Conservation (phyloP, 2,113 vertebrate species). For the Peromyscus polionotus region DNA sequence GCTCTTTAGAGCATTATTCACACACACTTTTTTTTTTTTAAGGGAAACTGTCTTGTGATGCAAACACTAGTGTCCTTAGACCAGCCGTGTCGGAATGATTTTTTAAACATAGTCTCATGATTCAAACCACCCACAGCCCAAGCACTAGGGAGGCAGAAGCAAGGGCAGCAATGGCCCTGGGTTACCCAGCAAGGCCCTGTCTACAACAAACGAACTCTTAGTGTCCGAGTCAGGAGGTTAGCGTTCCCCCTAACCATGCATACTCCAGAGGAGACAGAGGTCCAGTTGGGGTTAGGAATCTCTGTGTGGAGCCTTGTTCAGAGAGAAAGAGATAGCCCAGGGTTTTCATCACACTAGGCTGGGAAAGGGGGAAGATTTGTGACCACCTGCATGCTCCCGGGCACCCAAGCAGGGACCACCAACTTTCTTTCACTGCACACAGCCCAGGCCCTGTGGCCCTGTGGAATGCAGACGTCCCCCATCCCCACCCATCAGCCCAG, state of each 20-base stretch:
- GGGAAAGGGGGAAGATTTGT: not conserved
- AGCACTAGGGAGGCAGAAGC: not conserved
- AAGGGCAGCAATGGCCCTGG: not conserved
- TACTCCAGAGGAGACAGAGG: not conserved
- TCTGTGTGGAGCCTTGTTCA: not conserved
- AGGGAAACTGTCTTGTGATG: not conserved
- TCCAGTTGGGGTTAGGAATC: not conserved
- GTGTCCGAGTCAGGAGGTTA: not conserved
- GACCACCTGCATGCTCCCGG: slow-evolving; percentile 24
- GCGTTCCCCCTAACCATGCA: not conserved
- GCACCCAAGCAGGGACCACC: not conserved
- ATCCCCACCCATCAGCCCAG: not conserved
- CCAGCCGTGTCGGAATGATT: not conserved
- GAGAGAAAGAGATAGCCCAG: not conserved
- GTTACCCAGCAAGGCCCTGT: not conserved
- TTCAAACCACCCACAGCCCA: slow-evolving; percentile 23
- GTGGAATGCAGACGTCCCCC: not conserved
- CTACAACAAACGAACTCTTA: not conserved
- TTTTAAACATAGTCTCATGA: slow-evolving; percentile 26
- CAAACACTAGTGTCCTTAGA: not conserved
- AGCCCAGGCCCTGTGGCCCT: not conserved
- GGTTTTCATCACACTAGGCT: slow-evolving; percentile 3
- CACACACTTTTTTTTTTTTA: not conserved
- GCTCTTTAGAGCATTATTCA: slow-evolving; percentile 22
- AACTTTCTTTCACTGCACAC: slow-evolving; percentile 29